Percentiles rank a stretch among this genome's conserved stretches.
Evolutionary conservation across 2,797 vertebrate genomes (phyloP).

Genomic region (Pelobates cultripes): DNA sequence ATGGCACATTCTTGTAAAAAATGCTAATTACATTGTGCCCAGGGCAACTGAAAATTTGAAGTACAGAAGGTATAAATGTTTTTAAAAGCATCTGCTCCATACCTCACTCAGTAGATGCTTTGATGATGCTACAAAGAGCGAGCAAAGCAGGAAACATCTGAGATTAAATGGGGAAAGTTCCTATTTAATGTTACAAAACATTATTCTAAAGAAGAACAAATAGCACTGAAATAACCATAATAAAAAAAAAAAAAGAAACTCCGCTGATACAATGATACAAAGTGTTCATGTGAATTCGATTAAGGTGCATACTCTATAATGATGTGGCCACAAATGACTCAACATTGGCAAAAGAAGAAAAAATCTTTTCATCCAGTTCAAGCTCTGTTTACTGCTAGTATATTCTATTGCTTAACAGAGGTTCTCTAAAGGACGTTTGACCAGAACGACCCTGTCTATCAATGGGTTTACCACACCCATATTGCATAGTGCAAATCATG

Average conservation of each 20-base stretch:
- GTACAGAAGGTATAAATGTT: too few relatives aligned
- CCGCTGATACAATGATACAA: not conserved
- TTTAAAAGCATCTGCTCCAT: too few relatives aligned
- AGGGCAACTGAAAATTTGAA: too few relatives aligned
- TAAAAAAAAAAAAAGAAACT: not conserved
- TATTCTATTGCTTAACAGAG: not conserved
- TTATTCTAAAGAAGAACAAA: not conserved
- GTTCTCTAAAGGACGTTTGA: not conserved
- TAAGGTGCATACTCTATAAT: not conserved
- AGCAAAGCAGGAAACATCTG: too few relatives aligned
- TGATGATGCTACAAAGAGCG: too few relatives aligned
- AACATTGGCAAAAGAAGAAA: not conserved
- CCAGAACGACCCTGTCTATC: not conserved
- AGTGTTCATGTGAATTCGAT: not conserved
- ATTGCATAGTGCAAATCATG: not conserved
- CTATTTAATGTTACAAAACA: too few relatives aligned
- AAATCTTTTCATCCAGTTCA: not conserved
- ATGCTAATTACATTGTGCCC: too few relatives aligned
- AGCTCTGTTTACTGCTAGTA: not conserved
- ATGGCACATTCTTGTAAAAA: too few relatives aligned
- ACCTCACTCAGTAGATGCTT: too few relatives aligned
- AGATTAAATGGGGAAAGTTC: too few relatives aligned
- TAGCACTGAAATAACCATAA: not conserved
- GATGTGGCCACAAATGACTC: not conserved
- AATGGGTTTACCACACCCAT: not conserved